A percentile compares a stretch with the other conserved stretches of the same genome.
Evolutionary conservation across 92 coral and sea anemone species (phyloP).

Genomic region (Zoanthus sociatus): DNA sequence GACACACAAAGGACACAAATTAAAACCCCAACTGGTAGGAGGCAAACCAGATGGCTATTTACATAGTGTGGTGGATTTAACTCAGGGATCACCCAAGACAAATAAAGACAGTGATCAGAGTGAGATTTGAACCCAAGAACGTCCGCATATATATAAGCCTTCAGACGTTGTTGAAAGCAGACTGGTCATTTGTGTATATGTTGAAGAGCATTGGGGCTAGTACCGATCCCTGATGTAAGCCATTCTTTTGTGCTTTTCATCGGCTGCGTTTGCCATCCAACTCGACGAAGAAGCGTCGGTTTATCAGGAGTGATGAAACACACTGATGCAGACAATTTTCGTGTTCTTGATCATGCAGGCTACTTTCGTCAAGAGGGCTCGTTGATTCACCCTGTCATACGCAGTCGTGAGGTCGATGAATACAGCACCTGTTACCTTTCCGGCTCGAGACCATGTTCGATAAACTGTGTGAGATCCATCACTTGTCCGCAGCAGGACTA

Average conservation of each 20-base stretch:
- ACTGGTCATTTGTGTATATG: background rate
- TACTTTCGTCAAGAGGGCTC: slow-evolving; percentile 17
- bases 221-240: background rate
- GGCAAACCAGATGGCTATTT: too few species aligned
- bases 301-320: background rate
- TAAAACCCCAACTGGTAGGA: too few species aligned
- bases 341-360: slow-evolving; percentile 6
- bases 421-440: too few species aligned
- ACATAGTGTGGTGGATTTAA: too few species aligned
- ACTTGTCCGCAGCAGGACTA: background rate
- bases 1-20: too few species aligned
- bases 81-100: too few species aligned
- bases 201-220: background rate
- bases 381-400: background rate
- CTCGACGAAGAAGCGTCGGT: background rate
- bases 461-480: background rate
- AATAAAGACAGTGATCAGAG: too few species aligned
- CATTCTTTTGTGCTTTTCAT: slow-evolving; percentile 2
- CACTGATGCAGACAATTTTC: background rate
- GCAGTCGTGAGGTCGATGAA: too few species aligned
- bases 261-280: slow-evolving; percentile 13
- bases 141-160: too few species aligned
- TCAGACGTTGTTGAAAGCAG: background rate
- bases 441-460: background rate
- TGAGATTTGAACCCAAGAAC: too few species aligned